phyloP scores from a whole-genome alignment of 2,113 vertebrate genomes.

The Pollachius pollachius region DNA sequence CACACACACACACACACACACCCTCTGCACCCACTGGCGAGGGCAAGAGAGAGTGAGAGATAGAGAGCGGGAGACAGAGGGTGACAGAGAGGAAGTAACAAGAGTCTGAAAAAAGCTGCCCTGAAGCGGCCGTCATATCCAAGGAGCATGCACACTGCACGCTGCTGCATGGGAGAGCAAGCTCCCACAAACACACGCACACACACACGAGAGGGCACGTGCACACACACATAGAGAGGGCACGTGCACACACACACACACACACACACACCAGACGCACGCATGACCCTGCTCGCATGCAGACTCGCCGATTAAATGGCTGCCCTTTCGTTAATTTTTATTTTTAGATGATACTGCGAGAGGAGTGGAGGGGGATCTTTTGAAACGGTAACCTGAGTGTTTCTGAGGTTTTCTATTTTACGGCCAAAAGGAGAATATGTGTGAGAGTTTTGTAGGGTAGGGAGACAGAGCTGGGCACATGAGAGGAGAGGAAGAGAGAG shows the following conservation, averaged over 20 bases:
- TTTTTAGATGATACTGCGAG: no score
- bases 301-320: not conserved
- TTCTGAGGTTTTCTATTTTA: no score
- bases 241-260: slow-evolving; percentile 9
- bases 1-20: not conserved
- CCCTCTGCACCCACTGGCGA: slow-evolving; percentile 13
- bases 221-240: not conserved
- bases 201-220: not conserved
- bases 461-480: not conserved
- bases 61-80: slow-evolving; percentile 24
- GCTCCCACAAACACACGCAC: slow-evolving; percentile 12
- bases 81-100: slow-evolving; percentile 58
- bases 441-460: not conserved
- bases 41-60: slow-evolving; percentile 16
- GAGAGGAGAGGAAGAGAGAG: not conserved
- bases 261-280: slow-evolving; percentile 3
- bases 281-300: not conserved
- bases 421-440: no score
- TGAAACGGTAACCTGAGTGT: no score
- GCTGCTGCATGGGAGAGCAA: not conserved
- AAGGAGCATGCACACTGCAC: slow-evolving; percentile 10
- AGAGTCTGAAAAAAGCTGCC: slow-evolving; percentile 51
- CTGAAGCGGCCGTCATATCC: slow-evolving; percentile 43
- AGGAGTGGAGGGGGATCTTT: no score
- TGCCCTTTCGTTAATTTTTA: not conserved